Percentiles rank a stretch among this genome's conserved stretches.
These are phyloP conservation scores for Pomatorhinus ruficollis DNA, from an alignment of 2,113 vertebrate genomes.

Conservation along the genomic window DNA sequence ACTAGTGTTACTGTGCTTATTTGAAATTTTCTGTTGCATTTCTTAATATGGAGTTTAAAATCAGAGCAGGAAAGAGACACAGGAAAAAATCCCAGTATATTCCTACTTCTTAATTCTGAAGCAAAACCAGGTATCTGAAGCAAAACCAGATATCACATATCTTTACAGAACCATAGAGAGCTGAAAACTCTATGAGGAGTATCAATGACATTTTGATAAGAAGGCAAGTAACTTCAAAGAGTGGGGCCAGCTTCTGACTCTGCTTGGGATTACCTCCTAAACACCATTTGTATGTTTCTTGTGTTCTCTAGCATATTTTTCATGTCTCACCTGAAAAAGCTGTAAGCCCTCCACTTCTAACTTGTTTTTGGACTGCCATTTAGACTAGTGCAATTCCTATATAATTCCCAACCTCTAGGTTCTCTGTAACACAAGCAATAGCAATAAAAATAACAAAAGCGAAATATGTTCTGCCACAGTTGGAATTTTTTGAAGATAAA, in stretches of 20 bases:
- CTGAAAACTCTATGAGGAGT: not conserved
- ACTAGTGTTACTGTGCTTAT: not conserved
- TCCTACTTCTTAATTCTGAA: not conserved
- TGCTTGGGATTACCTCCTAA: not conserved
- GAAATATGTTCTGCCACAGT: fast-evolving
- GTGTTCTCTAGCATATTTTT: not conserved
- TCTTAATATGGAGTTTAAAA: not conserved
- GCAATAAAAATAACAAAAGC: not conserved
- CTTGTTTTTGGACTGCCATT: not conserved
- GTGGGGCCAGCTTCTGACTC: not conserved
- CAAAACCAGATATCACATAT: not conserved
- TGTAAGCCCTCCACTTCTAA: not conserved
- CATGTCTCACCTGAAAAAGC: not conserved
- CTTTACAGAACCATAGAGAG: no score
- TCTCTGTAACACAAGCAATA: not conserved
- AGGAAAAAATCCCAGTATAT: not conserved
- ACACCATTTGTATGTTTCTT: not conserved
- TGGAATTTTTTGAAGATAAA: not conserved
- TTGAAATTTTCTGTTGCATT: not conserved
- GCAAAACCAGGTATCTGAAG: not conserved
- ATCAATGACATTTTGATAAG: not conserved
- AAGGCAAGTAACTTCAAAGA: not conserved
- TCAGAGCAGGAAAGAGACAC: not conserved
- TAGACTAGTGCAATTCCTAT: not conserved
- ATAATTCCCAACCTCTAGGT: not conserved